Percentiles rank a stretch among this genome's conserved stretches.
Conservation (phyloP, 2,888 invertebrate genomes). For the Cosmia pyralina region DNA sequence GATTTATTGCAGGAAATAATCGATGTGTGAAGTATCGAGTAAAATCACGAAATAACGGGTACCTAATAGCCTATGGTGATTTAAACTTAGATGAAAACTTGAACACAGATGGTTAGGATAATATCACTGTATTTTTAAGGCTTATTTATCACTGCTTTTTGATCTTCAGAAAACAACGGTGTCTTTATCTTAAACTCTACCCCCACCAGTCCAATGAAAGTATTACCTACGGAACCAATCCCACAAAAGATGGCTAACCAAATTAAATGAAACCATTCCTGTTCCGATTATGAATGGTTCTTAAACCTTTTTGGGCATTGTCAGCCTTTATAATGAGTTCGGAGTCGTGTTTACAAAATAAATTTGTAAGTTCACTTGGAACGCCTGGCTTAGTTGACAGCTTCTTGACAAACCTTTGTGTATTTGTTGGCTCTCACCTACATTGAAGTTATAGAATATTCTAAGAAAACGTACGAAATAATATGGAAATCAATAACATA, state of each 20-base stretch:
- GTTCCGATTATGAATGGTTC: constrained; percentile 54
- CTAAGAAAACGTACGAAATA: constrained; percentile 28
- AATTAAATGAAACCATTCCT: constrained; percentile 47
- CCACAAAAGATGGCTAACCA: constrained; percentile 10
- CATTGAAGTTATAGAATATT: constrained; percentile 34
- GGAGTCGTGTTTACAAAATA: constrained; percentile 62
- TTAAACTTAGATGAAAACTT: no score
- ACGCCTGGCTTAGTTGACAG: constrained; percentile 51
- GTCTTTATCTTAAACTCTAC: no score
- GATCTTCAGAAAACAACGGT: no score
- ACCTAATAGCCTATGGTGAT: no score
- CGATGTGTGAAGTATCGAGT: no score
- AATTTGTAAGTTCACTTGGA: constrained; percentile 52
- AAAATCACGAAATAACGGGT: no score
- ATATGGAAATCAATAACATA: constrained; percentile 27
- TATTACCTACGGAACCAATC: constrained; percentile 46
- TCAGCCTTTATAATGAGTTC: constrained; percentile 60
- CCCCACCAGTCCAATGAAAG: no score
- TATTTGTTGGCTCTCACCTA: constrained; percentile 48
- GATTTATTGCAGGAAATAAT: no score
- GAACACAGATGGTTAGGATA: no score
- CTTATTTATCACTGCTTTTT: no score
- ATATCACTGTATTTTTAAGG: no score
- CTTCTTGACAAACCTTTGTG: constrained; percentile 55
- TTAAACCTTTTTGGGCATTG: constrained; percentile 56